Conservation (phyloP, 2,797 vertebrate genomes). For the Rhinella marina region DNA sequence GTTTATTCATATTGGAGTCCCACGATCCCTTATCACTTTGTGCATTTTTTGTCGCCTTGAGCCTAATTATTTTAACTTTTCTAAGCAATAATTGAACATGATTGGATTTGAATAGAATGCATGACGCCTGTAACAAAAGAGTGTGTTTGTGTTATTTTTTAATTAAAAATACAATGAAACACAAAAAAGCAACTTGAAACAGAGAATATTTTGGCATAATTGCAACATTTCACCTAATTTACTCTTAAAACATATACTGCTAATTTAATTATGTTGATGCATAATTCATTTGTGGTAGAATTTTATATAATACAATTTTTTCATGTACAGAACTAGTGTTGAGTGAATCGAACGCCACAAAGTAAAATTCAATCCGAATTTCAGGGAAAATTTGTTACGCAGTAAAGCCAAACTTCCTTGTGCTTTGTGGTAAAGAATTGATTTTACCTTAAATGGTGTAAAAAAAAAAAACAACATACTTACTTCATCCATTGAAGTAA, state of each 20-base stretch:
- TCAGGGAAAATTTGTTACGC: no score
- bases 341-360: no score
- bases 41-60: conserved; percentile 62
- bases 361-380: no score
- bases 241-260: background rate
- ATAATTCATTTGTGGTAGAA: background rate
- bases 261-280: background rate
- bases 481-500: no score
- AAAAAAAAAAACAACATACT: no score
- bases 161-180: conserved; percentile 46
- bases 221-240: background rate
- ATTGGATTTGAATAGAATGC: conserved; percentile 70
- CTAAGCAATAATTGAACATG: conserved; percentile 67
- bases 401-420: no score
- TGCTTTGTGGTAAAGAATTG: no score
- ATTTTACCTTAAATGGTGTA: no score
- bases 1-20: conserved; percentile 72
- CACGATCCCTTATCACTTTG: conserved; percentile 64
- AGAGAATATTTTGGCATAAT: conserved; percentile 26
- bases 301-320: background rate
- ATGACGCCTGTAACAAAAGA: conserved; percentile 20
- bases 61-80: conserved; percentile 69
- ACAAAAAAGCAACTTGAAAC: conserved; percentile 31
- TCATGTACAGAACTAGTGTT: background rate
- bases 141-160: conserved; percentile 36